Evolutionary conservation across 1,140 invertebrate genomes (phyloP), one percentile per base, ranked within the genome.

Genomic region (Leptinotarsa texana): DNA sequence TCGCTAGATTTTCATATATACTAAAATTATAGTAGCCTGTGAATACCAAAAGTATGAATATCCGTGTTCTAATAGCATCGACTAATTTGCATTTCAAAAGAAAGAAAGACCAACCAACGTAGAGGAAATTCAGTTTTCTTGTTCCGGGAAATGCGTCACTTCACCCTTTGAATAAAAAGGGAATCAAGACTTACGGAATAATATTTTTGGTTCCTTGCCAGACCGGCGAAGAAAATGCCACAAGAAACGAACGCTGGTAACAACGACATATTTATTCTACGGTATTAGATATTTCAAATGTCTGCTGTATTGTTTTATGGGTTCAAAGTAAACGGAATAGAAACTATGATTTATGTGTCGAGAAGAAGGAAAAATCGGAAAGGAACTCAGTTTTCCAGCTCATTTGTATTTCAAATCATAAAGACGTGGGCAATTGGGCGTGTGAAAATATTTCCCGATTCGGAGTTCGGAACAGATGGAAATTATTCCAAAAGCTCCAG

Each of bases 161-260:
- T 17, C 22, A 66, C 21, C 27, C 63, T 66, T 24, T 66, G 63
- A 66, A 66, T 13, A 18, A 22, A 66, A 33, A 6, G 21, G n/a
- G 17, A 22, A 66, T 11, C 5, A 22, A 65, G 63, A 66, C 63
- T 24, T 3, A 33, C n/a, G 13, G 3, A 66, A 24, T 33, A 22
- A 66, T 33, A 66, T 66, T 66, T 66, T 33, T 66, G 63, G 63
- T 66, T 22, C n/a, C 13, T 66, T 66, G 63, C 63, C 63, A 66
- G 24, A 65, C 24, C 61, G 24, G 21, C 63, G 5, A 66, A 33
- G 22, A 66, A 21, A 66, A 66, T 57, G 13, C 24, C 63, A 22
- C 24, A 33, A 22, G 18, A 66, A 66, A 66, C 27, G 27, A 22
- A 15, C 27, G n/a, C 63, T 22, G 63, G 13, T 66, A 13, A 66